phyloP scores from a whole-genome alignment of 2,797 vertebrate species.

The Pseudomugil gertrudae region DNA sequence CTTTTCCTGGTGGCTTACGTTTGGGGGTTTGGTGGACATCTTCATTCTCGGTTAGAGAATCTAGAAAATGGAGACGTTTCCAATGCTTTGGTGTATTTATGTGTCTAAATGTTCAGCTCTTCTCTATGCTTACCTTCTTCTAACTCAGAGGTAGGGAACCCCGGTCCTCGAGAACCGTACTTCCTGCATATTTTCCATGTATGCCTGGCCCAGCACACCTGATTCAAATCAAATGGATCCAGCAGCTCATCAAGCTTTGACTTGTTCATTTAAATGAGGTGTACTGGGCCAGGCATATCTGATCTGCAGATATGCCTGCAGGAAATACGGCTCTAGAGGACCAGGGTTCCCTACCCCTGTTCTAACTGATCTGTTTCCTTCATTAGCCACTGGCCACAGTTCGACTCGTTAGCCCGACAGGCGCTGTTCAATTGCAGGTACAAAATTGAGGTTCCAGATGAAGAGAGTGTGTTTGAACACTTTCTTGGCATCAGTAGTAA shows the following conservation, averaged over 20 bases:
- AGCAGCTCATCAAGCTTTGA: too few species aligned
- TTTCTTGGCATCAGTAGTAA: constrained; percentile 70
- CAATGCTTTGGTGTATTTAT: not conserved
- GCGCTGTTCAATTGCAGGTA: constrained; percentile 73
- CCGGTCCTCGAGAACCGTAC: too few species aligned
- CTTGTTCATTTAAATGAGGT: too few species aligned
- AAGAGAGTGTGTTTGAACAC: constrained; percentile 83
- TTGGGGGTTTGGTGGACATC: constrained; percentile 88
- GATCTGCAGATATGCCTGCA: too few species aligned
- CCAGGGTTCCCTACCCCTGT: too few species aligned
- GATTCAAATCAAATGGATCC: too few species aligned
- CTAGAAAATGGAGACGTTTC: not conserved
- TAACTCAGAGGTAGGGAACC: too few species aligned
- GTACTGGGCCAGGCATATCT: too few species aligned
- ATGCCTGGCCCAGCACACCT: too few species aligned
- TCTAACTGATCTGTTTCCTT: constrained; percentile 21
- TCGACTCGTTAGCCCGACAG: constrained; percentile 78
- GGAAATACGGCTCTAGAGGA: too few species aligned
- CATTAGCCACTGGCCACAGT: constrained; percentile 82
- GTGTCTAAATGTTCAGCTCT: not conserved
- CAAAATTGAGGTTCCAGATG: constrained; percentile 75
- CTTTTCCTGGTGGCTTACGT: constrained; percentile 86
- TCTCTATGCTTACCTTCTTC: not conserved
- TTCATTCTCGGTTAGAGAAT: constrained; percentile 80
- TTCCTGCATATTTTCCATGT: too few species aligned